Evolutionary conservation across 2,888 invertebrate species (phyloP), one percentile per base, ranked within the genome.

Genomic region (Xylota sylvarum): DNA sequence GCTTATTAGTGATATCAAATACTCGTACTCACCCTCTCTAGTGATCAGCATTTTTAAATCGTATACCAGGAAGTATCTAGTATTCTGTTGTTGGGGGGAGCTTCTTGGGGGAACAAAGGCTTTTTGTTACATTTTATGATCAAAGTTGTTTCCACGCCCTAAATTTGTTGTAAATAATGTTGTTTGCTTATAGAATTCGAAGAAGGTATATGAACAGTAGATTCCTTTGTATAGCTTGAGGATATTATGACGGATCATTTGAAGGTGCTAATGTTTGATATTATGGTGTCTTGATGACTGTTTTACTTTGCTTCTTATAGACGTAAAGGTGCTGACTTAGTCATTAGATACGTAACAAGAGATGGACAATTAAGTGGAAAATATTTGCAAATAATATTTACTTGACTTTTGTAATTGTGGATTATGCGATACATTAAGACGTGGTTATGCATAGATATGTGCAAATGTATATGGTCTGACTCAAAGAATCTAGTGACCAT

Each of bases 11-110:
- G 48, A 46, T 48, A 37, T 32, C n/a, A 48, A 12, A 48, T 62
- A 43, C 23, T 0, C 27, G 32, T 62, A 43, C 23, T 0, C 27
- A 30, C 9, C 27, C 14, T 27, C 17, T 9, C 23, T 40, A 32
- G 64, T 64, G 64, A 64, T 48, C 64, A 48, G 48, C 48, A 32
- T 12, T 48, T 64, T 48, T 48, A 14, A 50, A 32, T 40, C 17
- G 9, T 14, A 46, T 27, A 46, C 17, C 62, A 64, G 10, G 27
- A 62, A 10, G 35, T 37, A 60, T 19, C 14, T 17, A 30, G 14
- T 48, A 27, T 30, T 27, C 14, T 43, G 19, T 23, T 12, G 19
- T 48, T 48, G 3, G 40, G 7, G 35, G 10, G 43, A 4, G 14
- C 14, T 43, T 43, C n/a, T 14, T n/a, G 3, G n/a, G 4, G 14